Evolutionary conservation across 2,797 vertebrate species (phyloP), one percentile per base, ranked within the genome.

Genomic region (Gouania willdenowi): DNA sequence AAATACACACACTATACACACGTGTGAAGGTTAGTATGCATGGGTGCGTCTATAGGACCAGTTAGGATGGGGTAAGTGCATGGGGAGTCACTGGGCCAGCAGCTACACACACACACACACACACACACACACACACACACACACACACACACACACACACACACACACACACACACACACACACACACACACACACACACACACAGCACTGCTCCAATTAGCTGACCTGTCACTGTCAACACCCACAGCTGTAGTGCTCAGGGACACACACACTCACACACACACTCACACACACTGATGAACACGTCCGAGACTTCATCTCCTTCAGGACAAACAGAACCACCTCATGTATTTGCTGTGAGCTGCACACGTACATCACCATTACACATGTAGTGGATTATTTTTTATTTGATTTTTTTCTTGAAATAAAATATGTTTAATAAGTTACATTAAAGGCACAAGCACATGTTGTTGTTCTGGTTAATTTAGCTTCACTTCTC

Each of bases 171-270:
- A 44, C 30, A 34, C 68, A 69, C 58, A 64, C 58, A 45, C 46
- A 67, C 73, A 83, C 67, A 70, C 30, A 34, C 68, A 69, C 58
- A 64, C 58, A 45, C 46, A 67, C 73, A 83, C 67, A 70, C 47
- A 67, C 68, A 58, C 50, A 44, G 61, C 38, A 35, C 43, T 12
- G 41, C 53, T 74, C 72, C 83, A 77, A 85, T 85, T 82, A 81
- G 54, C 63, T 71, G 73, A 82, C 77, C 73, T 78, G 81, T 83
- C 80, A 78, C 62, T 48, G 8, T 33, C 28, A 32, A 82, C 78
- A 79, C 79, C 66, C 64, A 66, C 70, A 75, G 80, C 67, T 76
- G 79, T 55, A 31, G 41, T 1, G 26, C 65, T 63, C 46, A n/a
- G 56, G 57, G 66, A 71, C 48, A 26, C 51, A 18, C 40, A 29